A percentile compares a stretch with the other conserved stretches of the same genome.
Conservation (phyloP, 2,888 invertebrate genomes). For the Diarsia dahlii region DNA sequence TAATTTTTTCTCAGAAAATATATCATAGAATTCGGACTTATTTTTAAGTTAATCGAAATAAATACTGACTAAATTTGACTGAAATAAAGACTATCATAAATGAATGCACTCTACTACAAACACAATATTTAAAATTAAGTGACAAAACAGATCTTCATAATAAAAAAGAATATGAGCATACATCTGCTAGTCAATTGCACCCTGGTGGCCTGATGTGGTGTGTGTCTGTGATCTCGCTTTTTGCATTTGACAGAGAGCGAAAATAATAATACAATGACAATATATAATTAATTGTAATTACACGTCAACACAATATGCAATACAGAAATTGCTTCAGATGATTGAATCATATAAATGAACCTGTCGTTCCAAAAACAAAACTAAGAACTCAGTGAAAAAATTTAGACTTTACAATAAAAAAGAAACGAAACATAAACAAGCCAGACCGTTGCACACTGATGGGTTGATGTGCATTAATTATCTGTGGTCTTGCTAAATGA, state of each 20-base stretch:
- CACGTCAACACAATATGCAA: not conserved
- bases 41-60: not conserved
- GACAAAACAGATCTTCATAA: not conserved
- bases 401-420: not conserved
- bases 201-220: not conserved
- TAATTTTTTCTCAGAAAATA: too few relatives aligned
- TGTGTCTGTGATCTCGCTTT: not conserved
- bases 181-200: not conserved
- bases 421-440: slow-evolving; percentile 25
- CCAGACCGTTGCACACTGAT: slow-evolving; percentile 46
- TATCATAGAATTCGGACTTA: not conserved
- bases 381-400: not conserved
- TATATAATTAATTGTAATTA: not conserved
- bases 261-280: not conserved
- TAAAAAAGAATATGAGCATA: not conserved
- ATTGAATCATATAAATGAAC: not conserved
- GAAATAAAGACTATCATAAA: not conserved
- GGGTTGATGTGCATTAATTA: slow-evolving; percentile 59
- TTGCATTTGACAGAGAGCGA: not conserved
- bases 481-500: slow-evolving; percentile 54
- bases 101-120: not conserved
- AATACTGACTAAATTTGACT: not conserved
- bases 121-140: not conserved
- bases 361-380: not conserved
- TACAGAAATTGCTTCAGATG: not conserved